phyloP scores from a whole-genome alignment of 2,113 vertebrate genomes.

The Zosterops pallidus region DNA sequence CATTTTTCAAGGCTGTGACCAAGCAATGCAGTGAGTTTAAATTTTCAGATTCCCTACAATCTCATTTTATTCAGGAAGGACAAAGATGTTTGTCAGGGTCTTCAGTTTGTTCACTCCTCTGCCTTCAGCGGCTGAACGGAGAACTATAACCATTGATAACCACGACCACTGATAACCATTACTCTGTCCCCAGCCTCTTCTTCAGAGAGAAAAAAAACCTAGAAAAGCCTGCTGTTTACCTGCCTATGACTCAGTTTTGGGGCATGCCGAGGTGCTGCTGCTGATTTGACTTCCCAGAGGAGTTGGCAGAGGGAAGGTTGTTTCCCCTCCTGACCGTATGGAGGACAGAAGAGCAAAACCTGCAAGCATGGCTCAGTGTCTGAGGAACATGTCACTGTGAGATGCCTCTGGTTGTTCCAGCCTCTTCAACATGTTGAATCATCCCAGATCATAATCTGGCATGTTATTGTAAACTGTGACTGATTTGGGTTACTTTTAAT shows the following conservation, averaged over 20 bases:
- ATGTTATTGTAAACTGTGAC: not conserved
- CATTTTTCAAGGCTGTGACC: not conserved
- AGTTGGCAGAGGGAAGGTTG: not conserved
- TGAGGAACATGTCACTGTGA: not conserved
- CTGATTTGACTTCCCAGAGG: not conserved
- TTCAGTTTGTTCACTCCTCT: not conserved
- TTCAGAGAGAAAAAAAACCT: not conserved
- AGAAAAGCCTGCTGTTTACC: not conserved
- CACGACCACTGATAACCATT: not conserved
- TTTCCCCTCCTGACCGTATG: not conserved
- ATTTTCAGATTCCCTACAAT: not conserved
- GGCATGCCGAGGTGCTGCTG: not conserved
- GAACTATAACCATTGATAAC: not conserved
- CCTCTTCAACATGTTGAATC: not conserved
- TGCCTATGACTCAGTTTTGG: not conserved
- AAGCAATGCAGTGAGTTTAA: not conserved
- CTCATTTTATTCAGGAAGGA: not conserved
- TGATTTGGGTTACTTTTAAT: not conserved
- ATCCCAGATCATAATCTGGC: not conserved
- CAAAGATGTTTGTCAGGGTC: not conserved
- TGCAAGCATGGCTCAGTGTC: not conserved
- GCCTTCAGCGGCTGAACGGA: rapidly evolving
- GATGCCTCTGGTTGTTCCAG: not conserved
- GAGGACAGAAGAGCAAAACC: not conserved
- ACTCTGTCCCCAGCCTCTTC: not conserved